phyloP scores from a whole-genome alignment of 2,888 invertebrate species.

The Pristionchus arcanus region DNA sequence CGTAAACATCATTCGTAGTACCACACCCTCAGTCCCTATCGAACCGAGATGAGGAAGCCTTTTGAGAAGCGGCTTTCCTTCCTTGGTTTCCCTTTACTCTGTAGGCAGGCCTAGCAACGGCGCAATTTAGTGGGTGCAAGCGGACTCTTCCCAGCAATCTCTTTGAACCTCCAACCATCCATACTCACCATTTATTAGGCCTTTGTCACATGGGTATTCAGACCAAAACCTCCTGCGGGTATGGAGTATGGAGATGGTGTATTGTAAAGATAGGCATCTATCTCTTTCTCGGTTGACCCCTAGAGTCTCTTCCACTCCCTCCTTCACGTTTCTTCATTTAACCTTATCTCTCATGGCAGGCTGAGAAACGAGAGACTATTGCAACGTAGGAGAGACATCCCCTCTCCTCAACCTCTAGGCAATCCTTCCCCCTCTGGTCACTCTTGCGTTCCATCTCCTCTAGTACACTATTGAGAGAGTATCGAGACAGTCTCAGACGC shows the following conservation, averaged over 20 bases:
- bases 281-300: neutral
- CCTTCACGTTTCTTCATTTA: too few species aligned
- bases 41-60: neutral
- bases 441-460: neutral
- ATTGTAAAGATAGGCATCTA: conserved; percentile 10
- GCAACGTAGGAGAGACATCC: too few species aligned
- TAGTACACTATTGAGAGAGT: neutral
- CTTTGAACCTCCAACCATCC: too few species aligned
- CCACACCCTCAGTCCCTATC: too few species aligned
- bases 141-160: neutral
- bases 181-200: neutral
- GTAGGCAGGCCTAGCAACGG: neutral
- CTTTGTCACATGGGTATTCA: too few species aligned
- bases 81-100: neutral
- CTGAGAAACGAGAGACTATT: too few species aligned
- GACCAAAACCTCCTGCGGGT: too few species aligned
- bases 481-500: neutral
- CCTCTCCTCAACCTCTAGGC: too few species aligned
- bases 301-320: neutral
- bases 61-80: neutral
- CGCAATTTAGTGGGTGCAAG: neutral
- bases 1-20: too few species aligned
- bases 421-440: neutral
- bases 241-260: neutral
- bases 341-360: too few species aligned